Percentiles rank a stretch among this genome's conserved stretches.
These are phyloP conservation scores for Steatocranus sp. DNA, from an alignment of 2,797 vertebrate species.

Conservation along the genomic window DNA sequence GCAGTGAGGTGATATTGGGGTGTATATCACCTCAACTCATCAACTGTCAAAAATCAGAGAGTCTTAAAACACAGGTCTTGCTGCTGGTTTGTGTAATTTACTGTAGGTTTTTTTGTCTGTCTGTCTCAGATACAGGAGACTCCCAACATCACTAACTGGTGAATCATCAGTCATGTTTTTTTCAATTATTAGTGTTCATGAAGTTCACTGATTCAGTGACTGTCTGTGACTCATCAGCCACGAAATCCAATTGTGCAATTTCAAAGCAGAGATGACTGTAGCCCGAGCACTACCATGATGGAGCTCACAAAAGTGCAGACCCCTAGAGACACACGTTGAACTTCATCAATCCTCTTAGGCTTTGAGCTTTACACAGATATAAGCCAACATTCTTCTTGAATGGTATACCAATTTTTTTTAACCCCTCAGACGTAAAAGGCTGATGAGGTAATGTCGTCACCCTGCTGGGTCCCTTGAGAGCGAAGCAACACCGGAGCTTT, in stretches of 20 bases:
- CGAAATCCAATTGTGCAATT: background rate
- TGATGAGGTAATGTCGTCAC: fast-evolving
- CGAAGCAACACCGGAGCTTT: background rate
- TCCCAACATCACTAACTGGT: background rate
- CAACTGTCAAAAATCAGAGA: background rate
- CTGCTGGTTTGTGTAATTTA: background rate
- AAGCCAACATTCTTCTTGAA: background rate
- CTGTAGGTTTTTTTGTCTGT: background rate
- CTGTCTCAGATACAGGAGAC: background rate
- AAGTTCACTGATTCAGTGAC: background rate
- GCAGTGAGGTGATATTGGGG: background rate
- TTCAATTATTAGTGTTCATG: background rate
- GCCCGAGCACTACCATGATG: background rate
- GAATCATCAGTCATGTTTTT: background rate
- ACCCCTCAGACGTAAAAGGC: fast-evolving
- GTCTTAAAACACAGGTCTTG: background rate
- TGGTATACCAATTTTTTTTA: background rate
- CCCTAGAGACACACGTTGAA: fast-evolving
- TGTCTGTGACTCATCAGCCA: background rate
- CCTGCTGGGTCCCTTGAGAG: background rate
- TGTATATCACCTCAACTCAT: background rate
- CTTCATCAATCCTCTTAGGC: background rate
- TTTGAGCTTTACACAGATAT: background rate
- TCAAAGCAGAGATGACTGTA: background rate
- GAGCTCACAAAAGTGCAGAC: background rate